These are phyloP conservation scores for Malurus leucopterus DNA, from an alignment of 2,797 vertebrate species.

Conservation along the genomic window DNA sequence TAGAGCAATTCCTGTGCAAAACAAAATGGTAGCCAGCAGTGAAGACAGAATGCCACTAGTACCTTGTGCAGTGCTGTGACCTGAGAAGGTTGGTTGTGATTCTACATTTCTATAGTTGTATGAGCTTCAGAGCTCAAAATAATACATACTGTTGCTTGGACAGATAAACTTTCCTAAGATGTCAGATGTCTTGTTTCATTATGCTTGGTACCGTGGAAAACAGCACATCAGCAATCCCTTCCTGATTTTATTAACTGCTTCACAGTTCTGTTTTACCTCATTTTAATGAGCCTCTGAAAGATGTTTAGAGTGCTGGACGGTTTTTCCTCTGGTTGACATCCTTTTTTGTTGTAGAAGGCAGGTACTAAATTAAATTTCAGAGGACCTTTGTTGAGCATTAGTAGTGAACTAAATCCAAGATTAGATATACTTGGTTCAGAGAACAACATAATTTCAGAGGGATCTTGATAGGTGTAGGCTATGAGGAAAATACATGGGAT, in stretches of 20 bases:
- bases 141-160: background rate
- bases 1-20: background rate
- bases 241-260: slow-evolving; percentile 14
- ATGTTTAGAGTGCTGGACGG: background rate
- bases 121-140: background rate
- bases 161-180: background rate
- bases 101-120: fast-evolving
- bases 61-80: background rate
- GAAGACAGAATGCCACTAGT: background rate
- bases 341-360: background rate
- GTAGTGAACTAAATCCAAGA: background rate
- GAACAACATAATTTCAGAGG: background rate
- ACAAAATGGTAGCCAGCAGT: background rate
- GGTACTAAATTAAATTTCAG: background rate
- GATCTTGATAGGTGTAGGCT: background rate
- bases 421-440: background rate
- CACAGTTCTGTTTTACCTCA: background rate
- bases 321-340: background rate
- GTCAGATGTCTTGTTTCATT: background rate
- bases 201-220: background rate
- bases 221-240: background rate
- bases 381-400: background rate
- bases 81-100: background rate
- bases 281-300: slow-evolving; percentile 3
- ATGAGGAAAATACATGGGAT: background rate